phyloP scores from a whole-genome alignment of 2,113 vertebrate species.

The Myiozetetes cayanensis region DNA sequence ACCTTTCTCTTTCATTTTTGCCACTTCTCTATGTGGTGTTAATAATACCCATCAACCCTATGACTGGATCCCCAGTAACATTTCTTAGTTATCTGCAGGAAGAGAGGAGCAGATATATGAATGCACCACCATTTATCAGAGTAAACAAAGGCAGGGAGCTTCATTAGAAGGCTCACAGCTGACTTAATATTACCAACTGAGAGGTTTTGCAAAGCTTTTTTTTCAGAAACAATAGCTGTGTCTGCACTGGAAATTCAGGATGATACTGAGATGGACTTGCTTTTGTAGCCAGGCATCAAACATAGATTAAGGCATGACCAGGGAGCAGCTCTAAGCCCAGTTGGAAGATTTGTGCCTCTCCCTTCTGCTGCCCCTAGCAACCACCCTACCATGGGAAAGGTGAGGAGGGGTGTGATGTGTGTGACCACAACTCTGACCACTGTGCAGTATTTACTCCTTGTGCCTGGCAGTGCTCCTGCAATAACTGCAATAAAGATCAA shows the following conservation, averaged over 20 bases:
- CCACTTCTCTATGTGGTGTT: neutral
- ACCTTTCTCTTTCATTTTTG: neutral
- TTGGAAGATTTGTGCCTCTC: neutral
- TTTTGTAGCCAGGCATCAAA: neutral
- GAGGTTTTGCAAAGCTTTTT: neutral
- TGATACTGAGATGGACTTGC: neutral
- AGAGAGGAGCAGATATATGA: neutral
- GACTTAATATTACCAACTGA: neutral
- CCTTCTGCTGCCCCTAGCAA: neutral
- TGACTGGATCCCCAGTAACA: neutral
- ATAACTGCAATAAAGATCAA: neutral
- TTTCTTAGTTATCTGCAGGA: neutral
- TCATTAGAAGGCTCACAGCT: constrained; percentile 6
- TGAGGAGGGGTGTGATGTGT: neutral
- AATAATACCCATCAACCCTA: neutral
- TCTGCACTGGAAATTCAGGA: neutral
- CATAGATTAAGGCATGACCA: neutral
- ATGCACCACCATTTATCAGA: neutral
- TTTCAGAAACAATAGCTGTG: neutral
- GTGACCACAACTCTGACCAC: neutral
- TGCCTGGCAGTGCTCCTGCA: neutral
- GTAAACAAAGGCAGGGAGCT: neutral
- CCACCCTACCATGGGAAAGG: too few species aligned
- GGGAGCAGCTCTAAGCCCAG: neutral
- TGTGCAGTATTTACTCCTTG: neutral